These are phyloP conservation scores for Micrasema minimum DNA, from an alignment of 1,140 invertebrate species.

Conservation along the genomic window DNA sequence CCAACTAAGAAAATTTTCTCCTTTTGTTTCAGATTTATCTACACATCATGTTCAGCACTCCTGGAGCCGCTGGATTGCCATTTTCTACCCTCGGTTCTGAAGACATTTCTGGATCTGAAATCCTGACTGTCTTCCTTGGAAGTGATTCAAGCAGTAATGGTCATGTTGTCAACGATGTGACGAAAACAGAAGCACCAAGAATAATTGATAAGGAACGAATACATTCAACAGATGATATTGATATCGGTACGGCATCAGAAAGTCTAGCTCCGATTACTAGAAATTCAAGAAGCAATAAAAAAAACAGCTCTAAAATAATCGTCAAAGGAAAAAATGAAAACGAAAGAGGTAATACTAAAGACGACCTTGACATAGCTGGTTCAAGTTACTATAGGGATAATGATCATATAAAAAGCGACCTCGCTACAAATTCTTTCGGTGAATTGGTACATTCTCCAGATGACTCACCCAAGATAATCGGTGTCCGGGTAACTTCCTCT, in stretches of 20 bases:
- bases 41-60: constrained; percentile 31
- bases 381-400: constrained; percentile 51
- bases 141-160: constrained; percentile 40
- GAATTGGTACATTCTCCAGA: constrained; percentile 48
- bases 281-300: constrained; percentile 49
- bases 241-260: constrained; percentile 31
- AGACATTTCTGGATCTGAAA: constrained; percentile 48
- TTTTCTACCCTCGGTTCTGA: constrained; percentile 21
- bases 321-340: constrained; percentile 9
- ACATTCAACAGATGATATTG: constrained; percentile 39
- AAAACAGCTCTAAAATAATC: constrained; percentile 16
- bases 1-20: too few species aligned
- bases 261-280: constrained; percentile 37
- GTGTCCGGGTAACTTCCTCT: constrained; percentile 65
- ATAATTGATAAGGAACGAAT: constrained; percentile 30
- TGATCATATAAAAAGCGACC: constrained; percentile 44
- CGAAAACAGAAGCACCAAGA: constrained; percentile 52
- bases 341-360: constrained; percentile 30
- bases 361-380: constrained; percentile 42
- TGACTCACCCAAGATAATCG: constrained; percentile 61
- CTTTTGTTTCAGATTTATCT: constrained; percentile 45
- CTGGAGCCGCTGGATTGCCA: constrained; percentile 38
- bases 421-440: constrained; percentile 31
- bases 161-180: constrained; percentile 42
- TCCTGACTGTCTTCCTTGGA: constrained; percentile 40